These are phyloP conservation scores for Neoitamus cyanurus DNA, from an alignment of 2,888 invertebrate species.

Conservation along the genomic window DNA sequence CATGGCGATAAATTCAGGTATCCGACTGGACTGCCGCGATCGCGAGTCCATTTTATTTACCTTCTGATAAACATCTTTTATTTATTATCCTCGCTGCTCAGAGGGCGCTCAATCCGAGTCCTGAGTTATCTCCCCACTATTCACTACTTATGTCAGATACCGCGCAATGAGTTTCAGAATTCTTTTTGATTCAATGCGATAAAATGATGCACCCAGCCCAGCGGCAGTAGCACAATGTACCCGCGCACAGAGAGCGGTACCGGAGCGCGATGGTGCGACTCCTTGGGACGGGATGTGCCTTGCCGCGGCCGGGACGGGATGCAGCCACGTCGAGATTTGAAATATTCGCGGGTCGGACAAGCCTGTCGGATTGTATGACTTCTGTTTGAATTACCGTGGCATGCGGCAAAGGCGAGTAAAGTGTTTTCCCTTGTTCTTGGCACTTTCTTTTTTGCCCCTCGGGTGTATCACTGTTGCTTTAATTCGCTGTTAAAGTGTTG, in stretches of 20 bases:
- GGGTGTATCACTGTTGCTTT: constrained; percentile 19
- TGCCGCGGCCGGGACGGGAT: background rate
- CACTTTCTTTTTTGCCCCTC: constrained; percentile 1
- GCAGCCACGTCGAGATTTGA: background rate
- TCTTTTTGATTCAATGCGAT: constrained; percentile 26
- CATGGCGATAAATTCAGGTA: background rate
- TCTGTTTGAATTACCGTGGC: constrained; percentile 40
- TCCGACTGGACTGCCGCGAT: background rate
- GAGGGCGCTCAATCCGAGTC: background rate
- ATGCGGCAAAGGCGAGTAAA: constrained; percentile 30
- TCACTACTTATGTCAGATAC: constrained; percentile 29
- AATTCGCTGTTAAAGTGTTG: constrained; percentile 21
- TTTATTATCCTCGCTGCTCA: constrained; percentile 20
- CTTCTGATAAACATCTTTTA: constrained; percentile 26
- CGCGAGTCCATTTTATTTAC: constrained; percentile 28
- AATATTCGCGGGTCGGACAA: background rate
- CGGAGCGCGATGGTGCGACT: background rate
- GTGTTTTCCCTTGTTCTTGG: constrained; percentile 35
- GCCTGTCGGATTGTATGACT: constrained; percentile 38
- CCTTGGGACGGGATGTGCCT: background rate
- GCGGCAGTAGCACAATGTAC: background rate
- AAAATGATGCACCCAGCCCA: background rate
- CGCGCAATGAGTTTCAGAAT: constrained; percentile 19
- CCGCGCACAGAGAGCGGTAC: background rate
- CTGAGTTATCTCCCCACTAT: constrained; percentile 38